phyloP scores from a whole-genome alignment of 2,888 invertebrate genomes.

The Cordilura impudica region DNA sequence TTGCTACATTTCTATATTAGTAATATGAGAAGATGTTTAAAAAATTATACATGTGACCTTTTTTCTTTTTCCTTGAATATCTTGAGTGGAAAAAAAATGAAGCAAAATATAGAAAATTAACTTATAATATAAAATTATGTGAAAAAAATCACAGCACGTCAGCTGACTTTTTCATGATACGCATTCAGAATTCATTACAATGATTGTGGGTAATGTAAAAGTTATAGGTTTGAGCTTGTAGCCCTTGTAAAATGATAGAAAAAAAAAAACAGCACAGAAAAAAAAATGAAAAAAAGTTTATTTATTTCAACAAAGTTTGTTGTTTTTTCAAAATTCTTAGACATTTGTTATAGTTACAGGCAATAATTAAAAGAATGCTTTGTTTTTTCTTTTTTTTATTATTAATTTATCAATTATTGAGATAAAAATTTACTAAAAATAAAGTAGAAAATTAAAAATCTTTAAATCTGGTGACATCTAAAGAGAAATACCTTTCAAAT shows the following conservation, averaged over 20 bases:
- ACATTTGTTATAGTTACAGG: too few relatives aligned
- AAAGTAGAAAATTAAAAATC: too few relatives aligned
- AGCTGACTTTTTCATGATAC: conserved; percentile 65
- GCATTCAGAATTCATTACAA: conserved; percentile 67
- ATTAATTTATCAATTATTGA: too few relatives aligned
- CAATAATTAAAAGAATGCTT: too few relatives aligned
- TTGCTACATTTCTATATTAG: background rate
- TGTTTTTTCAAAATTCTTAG: too few relatives aligned
- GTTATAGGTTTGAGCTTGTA: background rate
- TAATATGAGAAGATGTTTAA: background rate
- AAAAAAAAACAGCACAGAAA: background rate
- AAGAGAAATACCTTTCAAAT: too few relatives aligned
- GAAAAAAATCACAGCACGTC: conserved; percentile 66
- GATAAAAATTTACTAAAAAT: too few relatives aligned
- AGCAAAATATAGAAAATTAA: conserved; percentile 61
- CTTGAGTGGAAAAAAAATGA: background rate
- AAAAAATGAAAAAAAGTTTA: background rate
- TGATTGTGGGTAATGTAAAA: conserved; percentile 29
- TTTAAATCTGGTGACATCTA: too few relatives aligned
- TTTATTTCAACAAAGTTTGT: background rate
- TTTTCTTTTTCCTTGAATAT: conserved; percentile 8
- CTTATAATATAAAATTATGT: conserved; percentile 64
- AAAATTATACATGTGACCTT: conserved; percentile 1
- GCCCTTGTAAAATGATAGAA: conserved; percentile 17
- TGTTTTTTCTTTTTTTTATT: too few relatives aligned